A percentile compares a stretch with the other conserved stretches of the same genome.
phyloP scores from a whole-genome alignment of 2,888 invertebrate genomes.

The Philaethria dido region DNA sequence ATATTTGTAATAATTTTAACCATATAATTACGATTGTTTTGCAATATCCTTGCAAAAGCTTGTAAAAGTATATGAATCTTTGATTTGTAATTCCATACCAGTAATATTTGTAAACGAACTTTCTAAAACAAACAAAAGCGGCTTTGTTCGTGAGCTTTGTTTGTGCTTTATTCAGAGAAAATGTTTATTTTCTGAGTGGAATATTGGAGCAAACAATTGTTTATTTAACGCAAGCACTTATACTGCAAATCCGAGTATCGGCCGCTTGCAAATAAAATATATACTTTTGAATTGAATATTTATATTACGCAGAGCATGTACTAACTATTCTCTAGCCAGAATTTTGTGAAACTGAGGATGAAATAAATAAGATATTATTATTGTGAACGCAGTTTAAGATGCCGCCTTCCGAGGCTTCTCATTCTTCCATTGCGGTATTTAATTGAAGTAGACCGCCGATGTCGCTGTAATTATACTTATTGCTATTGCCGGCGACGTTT shows the following conservation, averaged over 20 bases:
- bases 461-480: slow-evolving; percentile 45
- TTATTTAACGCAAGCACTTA: not conserved
- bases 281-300: slow-evolving; percentile 9
- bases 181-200: not conserved
- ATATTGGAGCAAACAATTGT: slow-evolving; percentile 11
- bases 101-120: slow-evolving; percentile 1
- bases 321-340: not conserved
- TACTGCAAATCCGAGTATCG: not conserved
- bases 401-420: slow-evolving; percentile 47
- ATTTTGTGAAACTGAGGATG: not conserved
- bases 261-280: not conserved
- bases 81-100: not conserved
- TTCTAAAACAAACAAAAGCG: not conserved
- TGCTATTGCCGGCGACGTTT: slow-evolving; percentile 15
- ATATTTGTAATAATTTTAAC: no score
- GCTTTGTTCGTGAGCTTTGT: not conserved
- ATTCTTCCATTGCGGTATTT: slow-evolving; percentile 48
- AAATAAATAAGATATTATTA: not conserved
- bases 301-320: not conserved
- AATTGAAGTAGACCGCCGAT: slow-evolving; percentile 47
- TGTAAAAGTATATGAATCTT: not conserved
- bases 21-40: not conserved
- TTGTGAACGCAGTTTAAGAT: slow-evolving; percentile 45
- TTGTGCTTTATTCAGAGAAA: slow-evolving; percentile 3
- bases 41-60: not conserved